These are phyloP conservation scores for Aphidius gifuensis DNA, from an alignment of 1,140 invertebrate species.

Conservation along the genomic window DNA sequence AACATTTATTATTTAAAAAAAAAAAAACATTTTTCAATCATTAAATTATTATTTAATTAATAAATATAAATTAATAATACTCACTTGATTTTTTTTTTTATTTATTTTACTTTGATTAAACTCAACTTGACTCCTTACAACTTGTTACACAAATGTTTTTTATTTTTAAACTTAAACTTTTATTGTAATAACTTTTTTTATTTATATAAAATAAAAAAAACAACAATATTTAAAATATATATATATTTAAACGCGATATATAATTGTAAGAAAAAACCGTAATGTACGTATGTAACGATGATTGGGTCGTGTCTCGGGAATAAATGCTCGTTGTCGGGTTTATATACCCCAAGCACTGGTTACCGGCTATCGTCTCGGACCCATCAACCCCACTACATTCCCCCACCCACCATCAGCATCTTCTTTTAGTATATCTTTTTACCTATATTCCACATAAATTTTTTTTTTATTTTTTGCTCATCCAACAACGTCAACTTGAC, in stretches of 20 bases:
- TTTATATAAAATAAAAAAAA: too few species aligned
- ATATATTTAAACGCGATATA: too few species aligned
- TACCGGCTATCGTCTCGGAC: constrained; percentile 28
- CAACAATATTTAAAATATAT: too few species aligned
- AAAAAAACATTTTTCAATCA: not conserved
- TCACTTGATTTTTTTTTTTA: not conserved
- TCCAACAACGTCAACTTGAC: not conserved
- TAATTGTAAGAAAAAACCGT: too few species aligned
- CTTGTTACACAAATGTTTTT: too few species aligned
- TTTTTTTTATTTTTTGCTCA: not conserved
- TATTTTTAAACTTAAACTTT: too few species aligned
- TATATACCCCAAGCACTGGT: constrained; percentile 50
- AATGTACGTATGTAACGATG: constrained; percentile 39
- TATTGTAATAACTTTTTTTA: too few species aligned
- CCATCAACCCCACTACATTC: constrained; percentile 25
- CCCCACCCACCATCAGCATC: not conserved
- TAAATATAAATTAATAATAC: not conserved
- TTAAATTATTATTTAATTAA: not conserved
- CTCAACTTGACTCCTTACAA: too few species aligned
- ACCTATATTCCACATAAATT: constrained; percentile 17
- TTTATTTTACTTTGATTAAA: not conserved
- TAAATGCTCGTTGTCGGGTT: constrained; percentile 48
- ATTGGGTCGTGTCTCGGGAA: constrained; percentile 53
- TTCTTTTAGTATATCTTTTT: constrained; percentile 15
- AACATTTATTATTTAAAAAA: constrained; percentile 1